Evolutionary conservation across 2,113 vertebrate genomes (phyloP).

Genomic region (Lepisosteus osseus): DNA sequence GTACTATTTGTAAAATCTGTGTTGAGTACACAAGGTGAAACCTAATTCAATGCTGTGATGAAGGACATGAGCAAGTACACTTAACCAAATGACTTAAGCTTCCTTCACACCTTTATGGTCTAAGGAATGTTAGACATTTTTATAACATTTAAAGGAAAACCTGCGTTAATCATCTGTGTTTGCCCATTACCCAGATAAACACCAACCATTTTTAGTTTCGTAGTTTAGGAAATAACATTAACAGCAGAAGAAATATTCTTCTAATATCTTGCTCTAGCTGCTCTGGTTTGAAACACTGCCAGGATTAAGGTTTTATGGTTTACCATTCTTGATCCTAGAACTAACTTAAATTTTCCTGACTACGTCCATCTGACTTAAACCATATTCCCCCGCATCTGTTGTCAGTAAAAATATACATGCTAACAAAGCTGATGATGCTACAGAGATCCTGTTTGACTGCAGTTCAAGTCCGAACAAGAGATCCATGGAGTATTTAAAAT

Average conservation of each 20-base stretch:
- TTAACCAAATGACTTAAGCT: background rate
- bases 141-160: background rate
- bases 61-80: slow-evolving; percentile 8
- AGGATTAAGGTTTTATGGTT: background rate
- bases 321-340: slow-evolving; percentile 2
- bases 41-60: slow-evolving; percentile 20
- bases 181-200: background rate
- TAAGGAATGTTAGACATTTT: slow-evolving; percentile 10
- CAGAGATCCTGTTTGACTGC: background rate
- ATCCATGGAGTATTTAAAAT: too few species aligned
- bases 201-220: too few species aligned
- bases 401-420: slow-evolving; percentile 6
- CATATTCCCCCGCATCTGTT: slow-evolving; percentile 5
- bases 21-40: slow-evolving; percentile 24
- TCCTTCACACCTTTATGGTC: background rate
- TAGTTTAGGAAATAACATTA: too few species aligned
- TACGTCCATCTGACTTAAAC: background rate
- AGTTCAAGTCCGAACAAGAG: background rate
- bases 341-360: background rate
- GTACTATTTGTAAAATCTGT: slow-evolving; percentile 24
- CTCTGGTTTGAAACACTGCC: background rate
- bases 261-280: too few species aligned
- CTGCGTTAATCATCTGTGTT: background rate
- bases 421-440: background rate
- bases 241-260: too few species aligned